Evolutionary conservation across 2,113 vertebrate species (phyloP), one percentile per base, ranked within the genome.

Genomic region (Porphyrio hochstetteri): DNA sequence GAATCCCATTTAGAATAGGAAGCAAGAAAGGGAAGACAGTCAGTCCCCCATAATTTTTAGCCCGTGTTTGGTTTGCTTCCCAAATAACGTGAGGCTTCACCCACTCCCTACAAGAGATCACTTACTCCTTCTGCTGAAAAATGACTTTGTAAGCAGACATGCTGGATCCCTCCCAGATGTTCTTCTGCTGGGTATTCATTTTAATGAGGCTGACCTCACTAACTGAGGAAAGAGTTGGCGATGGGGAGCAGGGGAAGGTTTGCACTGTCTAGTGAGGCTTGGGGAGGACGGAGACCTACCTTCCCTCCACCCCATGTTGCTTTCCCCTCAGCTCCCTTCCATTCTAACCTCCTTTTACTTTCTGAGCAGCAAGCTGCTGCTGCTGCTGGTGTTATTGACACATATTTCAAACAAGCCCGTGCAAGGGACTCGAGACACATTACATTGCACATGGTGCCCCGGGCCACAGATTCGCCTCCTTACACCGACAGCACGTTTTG

Each of bases 321-420:
- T 38, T 33, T 88, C 94, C 96, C 91, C 77, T 88, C 69, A 82
- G 92, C 91, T 93, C 86, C 85, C 87, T 92, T 88, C 50, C 69
- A 76, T 13, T 0, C 91, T 97, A 92, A 92, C 96, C 97, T 97
- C 91, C 88, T 94, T 94, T 97, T 91, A 76, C 96, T 97, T 70
- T 91, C 90, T 16, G 75, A 96, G 97, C 96, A 94, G 90, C 92
- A 68, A 93, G 48, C 70, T 91, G 94, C 91, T 74, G 85, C 94
- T 76, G 71, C 92, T 88, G 77, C 82, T 69, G 31, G 91, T 97
- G 98, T 98, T 98, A 99, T 98, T 98, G 99, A 99, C 98, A 98
- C 99, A 99, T 99, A 99, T 98, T 99, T 99, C 97, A 97, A 98
- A 98, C 99, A 99, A 99, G 99, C 98, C 99, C 94, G 98, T 97